phyloP scores from a whole-genome alignment of 1,140 invertebrate species.

The Vanessa tameamea region DNA sequence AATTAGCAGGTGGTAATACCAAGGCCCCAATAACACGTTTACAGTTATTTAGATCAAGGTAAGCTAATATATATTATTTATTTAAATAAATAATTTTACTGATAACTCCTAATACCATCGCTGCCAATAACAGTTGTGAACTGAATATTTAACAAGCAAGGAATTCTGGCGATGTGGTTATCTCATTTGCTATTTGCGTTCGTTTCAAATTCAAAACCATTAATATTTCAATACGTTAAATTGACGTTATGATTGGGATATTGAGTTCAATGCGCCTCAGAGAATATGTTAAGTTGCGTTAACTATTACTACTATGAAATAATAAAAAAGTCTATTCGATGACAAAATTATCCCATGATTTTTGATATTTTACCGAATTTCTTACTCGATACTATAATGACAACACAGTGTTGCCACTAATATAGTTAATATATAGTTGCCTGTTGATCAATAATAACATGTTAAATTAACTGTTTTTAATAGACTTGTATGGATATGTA shows the following conservation, averaged over 20 bases:
- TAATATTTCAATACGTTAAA: slow-evolving; percentile 1
- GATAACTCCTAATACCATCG: neutral
- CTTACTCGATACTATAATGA: no score
- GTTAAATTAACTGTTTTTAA: no score
- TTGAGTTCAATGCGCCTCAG: neutral
- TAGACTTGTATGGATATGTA: no score
- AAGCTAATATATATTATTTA: neutral
- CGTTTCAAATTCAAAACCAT: neutral
- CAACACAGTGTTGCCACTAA: no score
- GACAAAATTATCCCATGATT: no score
- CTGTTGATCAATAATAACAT: no score
- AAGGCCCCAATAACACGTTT: slow-evolving; percentile 9
- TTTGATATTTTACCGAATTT: no score
- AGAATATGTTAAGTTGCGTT: neutral
- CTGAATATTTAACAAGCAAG: neutral
- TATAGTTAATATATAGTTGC: no score
- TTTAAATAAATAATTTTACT: neutral
- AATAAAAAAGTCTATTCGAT: no score
- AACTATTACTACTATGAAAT: no score
- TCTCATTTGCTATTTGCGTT: neutral
- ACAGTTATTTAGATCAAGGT: slow-evolving; percentile 15
- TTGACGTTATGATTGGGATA: neutral
- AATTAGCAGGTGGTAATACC: slow-evolving; percentile 25
- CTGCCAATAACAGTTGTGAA: neutral
- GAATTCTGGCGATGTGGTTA: neutral